Evolutionary conservation across 2,888 invertebrate genomes (phyloP), one percentile per base, ranked within the genome.

Genomic region (Calliphora vomitoria): DNA sequence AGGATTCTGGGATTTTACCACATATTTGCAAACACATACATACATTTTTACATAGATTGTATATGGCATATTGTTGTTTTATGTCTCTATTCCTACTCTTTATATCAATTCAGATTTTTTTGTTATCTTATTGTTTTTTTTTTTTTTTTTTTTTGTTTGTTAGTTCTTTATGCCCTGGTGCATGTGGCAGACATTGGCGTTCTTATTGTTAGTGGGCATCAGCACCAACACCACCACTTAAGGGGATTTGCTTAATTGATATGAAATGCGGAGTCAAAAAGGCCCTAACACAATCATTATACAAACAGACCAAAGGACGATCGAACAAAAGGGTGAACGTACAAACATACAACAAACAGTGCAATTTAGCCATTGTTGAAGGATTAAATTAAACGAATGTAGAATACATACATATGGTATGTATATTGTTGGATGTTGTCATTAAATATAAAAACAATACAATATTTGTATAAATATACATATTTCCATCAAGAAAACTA

Each of bases 191-290:
- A 64, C 35, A 47, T 68, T 64, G 25, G 31, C 41, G 41, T 55
- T 66, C n/a, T 25, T 55, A 66, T 53, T 78, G 78, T 55, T 66
- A n/a, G 55, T 78, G 66, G 53, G 41, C 66, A 78, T 20, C 20
- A 11, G 20, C 55, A 20, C 44, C 47, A 25, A 25, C 25, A 25
- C 11, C 89, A 91, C 88, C 91, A 91, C 91, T 91, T 91, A 91
- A 89, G 91, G 91, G 92, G 91, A 92, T 91, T 92, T 91, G 91
- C 90, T 91, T 91, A 91, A 91, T 91, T 91, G 91, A 91, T 91
- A 90, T 89, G 91, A 91, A 69, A 91, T 90, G 89, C 90, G 87
- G 85, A 83, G 71, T 76, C 88, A 87, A 84, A 75, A 88, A 83
- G 79, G 84, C 81, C 81, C 78, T 85, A 82, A 88, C 71, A 84